Percentiles rank a stretch among this genome's conserved stretches.
phyloP scores from a whole-genome alignment of 2,113 vertebrate genomes.

The Xenus cinereus region DNA sequence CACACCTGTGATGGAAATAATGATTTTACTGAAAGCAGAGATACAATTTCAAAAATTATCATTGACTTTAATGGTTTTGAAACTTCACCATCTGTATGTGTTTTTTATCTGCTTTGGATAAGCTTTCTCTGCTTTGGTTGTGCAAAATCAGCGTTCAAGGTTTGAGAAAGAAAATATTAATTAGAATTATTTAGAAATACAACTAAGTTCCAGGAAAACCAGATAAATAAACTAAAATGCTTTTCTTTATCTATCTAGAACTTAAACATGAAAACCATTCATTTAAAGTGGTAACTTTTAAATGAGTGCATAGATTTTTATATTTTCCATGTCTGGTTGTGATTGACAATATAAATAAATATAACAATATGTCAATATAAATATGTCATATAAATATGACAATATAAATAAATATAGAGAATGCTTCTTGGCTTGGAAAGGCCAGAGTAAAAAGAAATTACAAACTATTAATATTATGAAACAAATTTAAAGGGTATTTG shows the following conservation, averaged over 20 bases:
- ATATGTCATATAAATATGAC: too few relatives aligned
- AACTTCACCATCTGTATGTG: not conserved
- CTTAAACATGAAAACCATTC: not conserved
- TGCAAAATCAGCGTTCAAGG: not conserved
- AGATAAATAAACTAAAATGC: not conserved
- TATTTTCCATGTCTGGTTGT: not conserved
- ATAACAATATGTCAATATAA: too few relatives aligned
- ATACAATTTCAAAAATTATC: not conserved
- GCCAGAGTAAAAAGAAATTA: not conserved
- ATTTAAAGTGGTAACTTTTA: not conserved
- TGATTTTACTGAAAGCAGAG: not conserved
- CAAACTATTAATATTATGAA: not conserved
- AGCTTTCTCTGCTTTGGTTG: not conserved
- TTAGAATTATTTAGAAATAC: too few relatives aligned
- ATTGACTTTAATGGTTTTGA: not conserved
- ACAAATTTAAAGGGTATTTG: not conserved
- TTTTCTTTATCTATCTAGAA: not conserved
- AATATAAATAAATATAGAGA: not conserved
- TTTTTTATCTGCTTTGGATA: not conserved
- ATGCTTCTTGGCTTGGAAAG: not conserved
- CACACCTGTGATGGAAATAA: not conserved
- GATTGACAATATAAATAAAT: not conserved
- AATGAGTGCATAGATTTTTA: not conserved
- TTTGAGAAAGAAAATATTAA: too few relatives aligned
- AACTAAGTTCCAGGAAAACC: not conserved